Percentiles rank a stretch among this genome's conserved stretches.
These are phyloP conservation scores for Aplidium turbinatum DNA, from an alignment of 23 tunicate genomes.

Conservation along the genomic window DNA sequence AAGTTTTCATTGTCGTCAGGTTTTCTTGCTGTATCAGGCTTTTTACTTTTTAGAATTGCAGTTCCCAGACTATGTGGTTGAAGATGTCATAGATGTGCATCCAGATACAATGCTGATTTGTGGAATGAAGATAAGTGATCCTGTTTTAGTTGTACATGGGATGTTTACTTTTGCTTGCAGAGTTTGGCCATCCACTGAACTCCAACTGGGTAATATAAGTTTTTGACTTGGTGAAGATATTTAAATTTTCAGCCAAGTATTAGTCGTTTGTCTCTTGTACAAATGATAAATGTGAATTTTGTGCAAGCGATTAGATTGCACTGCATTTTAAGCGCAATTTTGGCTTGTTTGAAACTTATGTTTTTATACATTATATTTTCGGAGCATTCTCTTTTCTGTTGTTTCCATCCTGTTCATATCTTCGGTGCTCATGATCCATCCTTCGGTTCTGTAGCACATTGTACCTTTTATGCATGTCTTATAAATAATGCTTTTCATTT, in stretches of 20 bases:
- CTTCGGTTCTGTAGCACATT: too few relatives aligned
- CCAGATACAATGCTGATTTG: slow-evolving; percentile 85
- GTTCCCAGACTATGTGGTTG: slow-evolving; percentile 13
- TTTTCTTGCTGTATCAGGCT: too few relatives aligned
- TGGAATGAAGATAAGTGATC: slow-evolving; percentile 59
- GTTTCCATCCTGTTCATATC: too few relatives aligned
- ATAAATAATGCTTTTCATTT: too few relatives aligned
- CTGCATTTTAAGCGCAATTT: not conserved
- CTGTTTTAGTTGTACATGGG: slow-evolving; percentile 25
- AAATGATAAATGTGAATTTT: too few relatives aligned
- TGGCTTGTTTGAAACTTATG: not conserved
- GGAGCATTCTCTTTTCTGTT: not conserved
- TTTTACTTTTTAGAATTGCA: too few relatives aligned
- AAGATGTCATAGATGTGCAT: slow-evolving; percentile 41
- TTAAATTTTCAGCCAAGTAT: too few relatives aligned
- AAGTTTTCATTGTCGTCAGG: too few relatives aligned
- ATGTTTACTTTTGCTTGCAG: slow-evolving; percentile 16
- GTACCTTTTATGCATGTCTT: too few relatives aligned
- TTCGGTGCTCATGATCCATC: too few relatives aligned
- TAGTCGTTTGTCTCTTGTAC: too few relatives aligned
- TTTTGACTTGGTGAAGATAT: too few relatives aligned
- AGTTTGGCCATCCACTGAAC: slow-evolving; percentile 53
- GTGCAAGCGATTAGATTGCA: not conserved
- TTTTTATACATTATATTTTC: not conserved
- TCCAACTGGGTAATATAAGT: slow-evolving; percentile 36